Conservation (phyloP, 2,113 vertebrate species). For the Nesoenas mayeri region DNA sequence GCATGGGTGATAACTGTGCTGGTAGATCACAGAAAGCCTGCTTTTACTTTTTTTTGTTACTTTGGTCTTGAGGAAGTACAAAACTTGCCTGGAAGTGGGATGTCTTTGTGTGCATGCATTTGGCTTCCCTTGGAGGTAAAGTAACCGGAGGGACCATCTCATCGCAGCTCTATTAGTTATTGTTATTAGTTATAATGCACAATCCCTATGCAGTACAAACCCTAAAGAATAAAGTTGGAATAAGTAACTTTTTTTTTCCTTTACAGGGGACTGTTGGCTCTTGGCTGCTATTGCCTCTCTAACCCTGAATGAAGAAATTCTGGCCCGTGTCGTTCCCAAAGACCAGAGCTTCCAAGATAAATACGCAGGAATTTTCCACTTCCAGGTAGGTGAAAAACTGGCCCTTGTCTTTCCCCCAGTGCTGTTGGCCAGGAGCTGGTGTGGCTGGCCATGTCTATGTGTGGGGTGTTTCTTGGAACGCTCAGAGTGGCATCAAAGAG, state of each 20-base stretch:
- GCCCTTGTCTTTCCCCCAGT: not conserved
- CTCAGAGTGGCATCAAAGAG: not conserved
- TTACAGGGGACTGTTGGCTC: constrained; percentile 87
- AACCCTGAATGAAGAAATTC: constrained; percentile 81
- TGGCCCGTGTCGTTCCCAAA: constrained; percentile 80
- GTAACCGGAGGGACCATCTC: not conserved
- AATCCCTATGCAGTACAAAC: not conserved
- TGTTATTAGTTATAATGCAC: not conserved
- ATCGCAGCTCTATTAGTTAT: not conserved
- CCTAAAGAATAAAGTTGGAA: not conserved
- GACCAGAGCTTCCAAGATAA: constrained; percentile 83
- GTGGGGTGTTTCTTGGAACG: not conserved
- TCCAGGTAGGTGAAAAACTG: constrained; percentile 77
- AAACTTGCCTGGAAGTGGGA: not conserved
- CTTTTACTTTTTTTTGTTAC: not conserved
- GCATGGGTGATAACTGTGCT: not conserved
- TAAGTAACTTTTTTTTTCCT: not conserved
- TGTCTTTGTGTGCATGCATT: not conserved
- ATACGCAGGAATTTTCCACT: constrained; percentile 88
- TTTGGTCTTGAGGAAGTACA: not conserved
- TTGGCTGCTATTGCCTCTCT: constrained; percentile 86
- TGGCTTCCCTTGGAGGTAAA: not conserved
- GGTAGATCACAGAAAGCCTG: not conserved
- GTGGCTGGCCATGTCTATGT: accelerated
- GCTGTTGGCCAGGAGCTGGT: not conserved